A percentile compares a stretch with the other conserved stretches of the same genome.
Conservation (phyloP, 2,797 vertebrate species). For the Antennarius maculatus region DNA sequence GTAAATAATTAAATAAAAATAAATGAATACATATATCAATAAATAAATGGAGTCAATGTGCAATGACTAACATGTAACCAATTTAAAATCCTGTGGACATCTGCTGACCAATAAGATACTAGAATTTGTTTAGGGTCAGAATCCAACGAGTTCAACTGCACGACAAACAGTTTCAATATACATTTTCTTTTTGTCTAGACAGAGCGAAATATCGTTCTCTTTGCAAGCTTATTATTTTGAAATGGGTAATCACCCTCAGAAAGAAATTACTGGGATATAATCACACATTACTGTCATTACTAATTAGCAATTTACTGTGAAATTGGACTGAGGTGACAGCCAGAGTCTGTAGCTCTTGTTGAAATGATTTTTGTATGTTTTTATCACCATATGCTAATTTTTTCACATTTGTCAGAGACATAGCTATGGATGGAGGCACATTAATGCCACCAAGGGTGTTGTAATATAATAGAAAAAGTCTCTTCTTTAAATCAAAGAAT, state of each 20-base stretch:
- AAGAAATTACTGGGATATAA: background rate
- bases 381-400: constrained; percentile 9
- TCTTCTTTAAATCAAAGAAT: background rate
- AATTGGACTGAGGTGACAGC: constrained; percentile 3
- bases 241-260: background rate
- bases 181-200: background rate
- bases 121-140: background rate
- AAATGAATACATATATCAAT: no score
- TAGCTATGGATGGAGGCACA: background rate
- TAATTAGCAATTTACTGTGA: constrained; percentile 1
- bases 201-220: background rate
- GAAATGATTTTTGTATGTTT: background rate
- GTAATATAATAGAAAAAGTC: background rate
- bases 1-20: no score
- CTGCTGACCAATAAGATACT: background rate
- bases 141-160: background rate
- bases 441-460: background rate
- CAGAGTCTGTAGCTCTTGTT: background rate
- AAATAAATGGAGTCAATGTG: no score
- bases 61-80: no score
- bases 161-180: background rate
- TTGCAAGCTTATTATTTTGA: background rate
- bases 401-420: background rate
- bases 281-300: background rate
- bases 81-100: background rate